Evolutionary conservation across 1,140 invertebrate species (phyloP).

Genomic region (Cydia pomonella): DNA sequence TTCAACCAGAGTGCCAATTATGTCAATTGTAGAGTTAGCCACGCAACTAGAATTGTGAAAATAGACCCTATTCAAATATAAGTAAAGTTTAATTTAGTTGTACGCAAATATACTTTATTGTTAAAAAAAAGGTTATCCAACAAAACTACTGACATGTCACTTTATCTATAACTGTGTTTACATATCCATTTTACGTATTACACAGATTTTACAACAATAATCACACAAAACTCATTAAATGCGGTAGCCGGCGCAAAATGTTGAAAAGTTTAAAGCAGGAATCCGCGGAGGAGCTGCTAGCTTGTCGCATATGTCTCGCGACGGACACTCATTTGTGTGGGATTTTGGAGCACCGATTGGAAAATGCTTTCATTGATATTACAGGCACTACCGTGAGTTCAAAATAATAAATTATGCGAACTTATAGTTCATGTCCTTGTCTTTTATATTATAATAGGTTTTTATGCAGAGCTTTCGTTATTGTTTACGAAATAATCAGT

Average conservation of each 20-base stretch:
- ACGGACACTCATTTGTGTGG: conserved; percentile 9
- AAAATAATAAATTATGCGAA: not conserved
- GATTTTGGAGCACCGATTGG: not conserved
- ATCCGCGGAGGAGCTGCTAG: not conserved
- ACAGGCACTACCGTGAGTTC: conserved; percentile 2
- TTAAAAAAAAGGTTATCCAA: not conserved
- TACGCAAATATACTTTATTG: not conserved
- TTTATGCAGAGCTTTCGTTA: not conserved
- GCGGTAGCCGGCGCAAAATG: conserved; percentile 5
- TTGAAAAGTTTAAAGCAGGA: conserved; percentile 11
- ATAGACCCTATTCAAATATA: not conserved
- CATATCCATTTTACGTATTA: conserved; percentile 2
- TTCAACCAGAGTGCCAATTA: not conserved
- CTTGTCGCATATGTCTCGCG: conserved; percentile 12
- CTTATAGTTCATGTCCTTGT: not conserved
- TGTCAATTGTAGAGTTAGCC: not conserved
- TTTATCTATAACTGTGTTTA: not conserved
- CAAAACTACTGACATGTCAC: not conserved
- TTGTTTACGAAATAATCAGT: not conserved
- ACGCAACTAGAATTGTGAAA: not conserved
- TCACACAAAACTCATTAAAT: not conserved
- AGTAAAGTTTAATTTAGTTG: not conserved
- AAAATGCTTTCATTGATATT: conserved; percentile 21
- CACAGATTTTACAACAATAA: not conserved
- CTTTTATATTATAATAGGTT: not conserved